A percentile compares a stretch with the other conserved stretches of the same genome.
phyloP scores from a whole-genome alignment of 2,888 invertebrate genomes.

The Deilephila elpenor region DNA sequence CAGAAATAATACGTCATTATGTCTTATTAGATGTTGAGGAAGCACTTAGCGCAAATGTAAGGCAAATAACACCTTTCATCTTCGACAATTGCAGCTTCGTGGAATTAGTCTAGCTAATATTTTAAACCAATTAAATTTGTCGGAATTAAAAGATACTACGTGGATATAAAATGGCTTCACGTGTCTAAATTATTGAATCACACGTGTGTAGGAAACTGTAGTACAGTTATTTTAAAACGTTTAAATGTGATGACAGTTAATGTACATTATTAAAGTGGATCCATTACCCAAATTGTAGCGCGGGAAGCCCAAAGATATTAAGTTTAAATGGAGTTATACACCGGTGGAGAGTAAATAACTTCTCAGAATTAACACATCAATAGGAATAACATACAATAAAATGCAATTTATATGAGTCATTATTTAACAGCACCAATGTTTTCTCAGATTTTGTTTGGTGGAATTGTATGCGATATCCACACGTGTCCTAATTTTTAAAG shows the following conservation, averaged over 20 bases:
- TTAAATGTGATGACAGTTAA: conserved; percentile 10
- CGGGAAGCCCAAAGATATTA: conserved; percentile 3
- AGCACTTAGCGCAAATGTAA: conserved; percentile 78
- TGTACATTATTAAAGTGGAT: conserved; percentile 57
- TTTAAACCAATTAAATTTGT: conserved; percentile 16
- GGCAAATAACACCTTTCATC: conserved; percentile 72
- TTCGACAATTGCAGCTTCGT: conserved; percentile 39
- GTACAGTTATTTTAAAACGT: conserved; percentile 13
- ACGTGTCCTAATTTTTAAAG: background rate
- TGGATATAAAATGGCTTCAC: background rate
- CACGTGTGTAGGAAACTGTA: background rate
- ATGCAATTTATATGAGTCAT: background rate
- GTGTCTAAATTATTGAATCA: background rate
- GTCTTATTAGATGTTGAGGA: conserved; percentile 79
- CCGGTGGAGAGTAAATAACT: conserved; percentile 1
- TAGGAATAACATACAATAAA: background rate
- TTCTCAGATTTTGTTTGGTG: background rate
- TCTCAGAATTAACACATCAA: background rate
- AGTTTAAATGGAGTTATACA: background rate
- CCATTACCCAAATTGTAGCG: conserved; percentile 60
- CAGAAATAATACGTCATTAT: conserved; percentile 81
- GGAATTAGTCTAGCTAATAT: conserved; percentile 7
- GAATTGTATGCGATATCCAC: background rate
- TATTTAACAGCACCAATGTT: background rate
- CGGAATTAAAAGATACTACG: background rate